A percentile compares a stretch with the other conserved stretches of the same genome.
Conservation (phyloP, 2,797 vertebrate genomes). For the Rhynchonycteris naso region DNA sequence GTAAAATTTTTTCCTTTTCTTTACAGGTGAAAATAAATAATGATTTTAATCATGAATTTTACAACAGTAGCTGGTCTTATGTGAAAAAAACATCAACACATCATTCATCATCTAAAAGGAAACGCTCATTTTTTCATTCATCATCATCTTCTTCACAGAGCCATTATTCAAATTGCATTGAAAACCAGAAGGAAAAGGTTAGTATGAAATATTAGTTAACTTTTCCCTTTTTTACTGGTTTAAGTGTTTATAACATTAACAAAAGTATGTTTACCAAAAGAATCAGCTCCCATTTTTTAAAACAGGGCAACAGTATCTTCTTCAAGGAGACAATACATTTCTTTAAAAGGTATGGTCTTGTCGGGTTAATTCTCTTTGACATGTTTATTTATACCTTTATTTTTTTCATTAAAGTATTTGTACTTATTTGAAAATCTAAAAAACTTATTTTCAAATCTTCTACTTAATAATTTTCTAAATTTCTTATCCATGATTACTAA, state of each 20-base stretch:
- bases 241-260: constrained; percentile 41
- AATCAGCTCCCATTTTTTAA: constrained; percentile 35
- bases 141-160: neutral
- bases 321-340: constrained; percentile 16
- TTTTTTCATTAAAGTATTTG: constrained; percentile 49
- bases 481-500: neutral
- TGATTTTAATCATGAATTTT: constrained; percentile 94
- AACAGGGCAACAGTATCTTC: neutral
- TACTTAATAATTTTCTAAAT: constrained; percentile 22
- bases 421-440: constrained; percentile 34
- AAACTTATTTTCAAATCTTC: neutral
- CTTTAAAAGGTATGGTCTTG: neutral
- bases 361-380: constrained; percentile 35
- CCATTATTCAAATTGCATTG: accelerated
- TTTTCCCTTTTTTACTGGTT: constrained; percentile 24
- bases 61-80: constrained; percentile 94
- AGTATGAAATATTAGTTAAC: constrained; percentile 27
- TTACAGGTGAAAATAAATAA: constrained; percentile 92
- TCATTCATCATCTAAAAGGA: constrained; percentile 65
- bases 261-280: neutral
- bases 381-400: neutral
- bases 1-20: constrained; percentile 52
- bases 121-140: accelerated
- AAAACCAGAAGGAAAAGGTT: constrained; percentile 86
- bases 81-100: constrained; percentile 81